Base-by-base conservation (phyloP, 2,888 invertebrate species). In the Synanthedon myopaeformis region DNA sequence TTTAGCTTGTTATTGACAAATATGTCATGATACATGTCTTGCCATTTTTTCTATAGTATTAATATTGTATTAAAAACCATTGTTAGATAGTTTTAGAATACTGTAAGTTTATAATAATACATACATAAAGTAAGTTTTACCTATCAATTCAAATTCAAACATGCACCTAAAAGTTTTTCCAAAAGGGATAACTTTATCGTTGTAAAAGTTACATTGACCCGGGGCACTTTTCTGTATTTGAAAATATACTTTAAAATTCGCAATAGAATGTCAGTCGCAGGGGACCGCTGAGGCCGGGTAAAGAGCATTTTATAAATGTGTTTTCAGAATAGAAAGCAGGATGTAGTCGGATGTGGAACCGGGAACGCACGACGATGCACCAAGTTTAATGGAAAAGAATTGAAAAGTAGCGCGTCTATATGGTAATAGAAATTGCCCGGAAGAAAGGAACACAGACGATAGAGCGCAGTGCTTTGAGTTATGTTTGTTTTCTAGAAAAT, bases 381-480 rank as follows among this genome's bases (percentile, higher is more conserved):
- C 82, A 82, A 87, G 78, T 87, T 86, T 86, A 87, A 86, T 87
- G 85, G 86, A 86, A 86, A 86, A 86, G 87, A 86, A 86, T 86
- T 86, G 86, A 87, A 86, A 86, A 87, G 84, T 84, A 84, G 83
- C 85, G 79, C 78, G 81, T 87, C 87, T 87, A 86, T 87, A 87
- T 87, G 87, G 85, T 86, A 87, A 87, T 87, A 85, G 82, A 87
- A 85, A 86, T 86, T 84, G 85, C 80, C 84, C 77, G 85, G 84
- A 84, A 86, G 86, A 85, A 85, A 83, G 79, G 78, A 85, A 80
- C 78, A 81, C 75, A 82, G 79, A 79, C 80, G 82, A 79, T 82
- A 73, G 76, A 82, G 83, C 81, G 78, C 81, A 81, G 67, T 70
- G 79, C 81, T 81, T 78, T 83, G 80, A 86, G 79, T 84, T 86